These are phyloP conservation scores for Rhodophaea formosa DNA, from an alignment of 2,888 invertebrate species.

Conservation along the genomic window DNA sequence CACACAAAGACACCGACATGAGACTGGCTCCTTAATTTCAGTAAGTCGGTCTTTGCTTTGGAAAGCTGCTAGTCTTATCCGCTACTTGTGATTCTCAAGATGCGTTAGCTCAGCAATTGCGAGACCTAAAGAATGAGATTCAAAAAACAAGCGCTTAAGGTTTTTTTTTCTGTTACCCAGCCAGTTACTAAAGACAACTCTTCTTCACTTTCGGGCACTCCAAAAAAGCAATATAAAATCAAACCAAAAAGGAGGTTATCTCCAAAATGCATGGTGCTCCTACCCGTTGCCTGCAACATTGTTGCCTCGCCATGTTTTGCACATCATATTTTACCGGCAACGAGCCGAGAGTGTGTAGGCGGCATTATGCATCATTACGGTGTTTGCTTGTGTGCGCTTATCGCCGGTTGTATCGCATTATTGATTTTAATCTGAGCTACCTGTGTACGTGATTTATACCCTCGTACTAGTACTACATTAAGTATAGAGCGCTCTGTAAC, in stretches of 20 bases:
- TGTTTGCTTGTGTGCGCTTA: conserved; percentile 26
- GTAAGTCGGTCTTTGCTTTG: too few relatives aligned
- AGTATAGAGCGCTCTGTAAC: neutral
- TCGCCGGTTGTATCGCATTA: conserved; percentile 10
- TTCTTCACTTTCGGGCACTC: too few relatives aligned
- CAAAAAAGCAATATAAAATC: too few relatives aligned
- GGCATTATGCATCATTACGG: conserved; percentile 51
- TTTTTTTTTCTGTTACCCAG: too few relatives aligned
- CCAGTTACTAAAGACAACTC: too few relatives aligned
- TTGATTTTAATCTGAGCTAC: conserved; percentile 16
- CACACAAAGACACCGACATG: too few relatives aligned
- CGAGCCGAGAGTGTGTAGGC: conserved; percentile 33
- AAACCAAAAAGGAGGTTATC: neutral
- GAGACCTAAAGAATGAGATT: too few relatives aligned
- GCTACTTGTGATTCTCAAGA: too few relatives aligned
- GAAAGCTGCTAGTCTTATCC: too few relatives aligned
- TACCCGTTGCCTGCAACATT: conserved; percentile 17
- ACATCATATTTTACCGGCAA: conserved; percentile 58
- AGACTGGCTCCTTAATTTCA: too few relatives aligned
- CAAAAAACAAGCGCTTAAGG: too few relatives aligned
- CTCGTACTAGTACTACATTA: neutral
- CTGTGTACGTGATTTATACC: conserved; percentile 6
- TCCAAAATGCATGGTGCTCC: neutral
- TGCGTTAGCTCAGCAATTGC: too few relatives aligned
- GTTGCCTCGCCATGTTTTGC: conserved; percentile 27